Conservation (phyloP, 2,888 invertebrate species). For the Drosophila nigritarsus region DNA sequence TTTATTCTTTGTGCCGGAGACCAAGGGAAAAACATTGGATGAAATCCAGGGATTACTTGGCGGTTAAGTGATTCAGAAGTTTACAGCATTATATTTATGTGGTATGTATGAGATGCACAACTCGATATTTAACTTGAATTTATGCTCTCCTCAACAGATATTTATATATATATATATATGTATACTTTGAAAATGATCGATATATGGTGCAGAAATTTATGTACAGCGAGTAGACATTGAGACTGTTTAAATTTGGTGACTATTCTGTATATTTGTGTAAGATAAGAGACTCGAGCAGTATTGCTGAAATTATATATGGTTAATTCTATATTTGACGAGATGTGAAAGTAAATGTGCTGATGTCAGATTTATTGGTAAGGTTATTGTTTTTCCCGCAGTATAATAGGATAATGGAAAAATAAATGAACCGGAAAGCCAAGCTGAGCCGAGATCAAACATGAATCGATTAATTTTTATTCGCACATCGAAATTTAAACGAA, state of each 20-base stretch:
- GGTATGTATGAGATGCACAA: neutral
- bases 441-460: neutral
- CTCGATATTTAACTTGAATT: neutral
- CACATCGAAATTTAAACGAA: too few species aligned
- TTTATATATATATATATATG: neutral
- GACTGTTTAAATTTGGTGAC: neutral
- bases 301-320: neutral
- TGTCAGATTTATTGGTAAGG: neutral
- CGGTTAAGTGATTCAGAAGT: neutral
- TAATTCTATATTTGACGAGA: neutral
- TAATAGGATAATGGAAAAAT: neutral
- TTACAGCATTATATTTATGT: neutral
- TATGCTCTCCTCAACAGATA: neutral
- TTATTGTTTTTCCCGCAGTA: neutral
- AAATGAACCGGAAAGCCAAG: neutral
- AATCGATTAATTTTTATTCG: too few species aligned
- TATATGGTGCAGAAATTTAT: neutral
- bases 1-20: conserved; percentile 87
- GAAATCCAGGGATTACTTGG: conserved; percentile 68
- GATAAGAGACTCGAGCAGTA: neutral
- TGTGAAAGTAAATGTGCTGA: neutral
- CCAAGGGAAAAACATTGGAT: conserved; percentile 80
- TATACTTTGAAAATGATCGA: neutral
- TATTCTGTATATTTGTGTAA: neutral
- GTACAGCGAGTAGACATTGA: neutral